These are phyloP conservation scores for Habroteleia sp. DNA, from an alignment of 2,888 invertebrate species.

Conservation along the genomic window DNA sequence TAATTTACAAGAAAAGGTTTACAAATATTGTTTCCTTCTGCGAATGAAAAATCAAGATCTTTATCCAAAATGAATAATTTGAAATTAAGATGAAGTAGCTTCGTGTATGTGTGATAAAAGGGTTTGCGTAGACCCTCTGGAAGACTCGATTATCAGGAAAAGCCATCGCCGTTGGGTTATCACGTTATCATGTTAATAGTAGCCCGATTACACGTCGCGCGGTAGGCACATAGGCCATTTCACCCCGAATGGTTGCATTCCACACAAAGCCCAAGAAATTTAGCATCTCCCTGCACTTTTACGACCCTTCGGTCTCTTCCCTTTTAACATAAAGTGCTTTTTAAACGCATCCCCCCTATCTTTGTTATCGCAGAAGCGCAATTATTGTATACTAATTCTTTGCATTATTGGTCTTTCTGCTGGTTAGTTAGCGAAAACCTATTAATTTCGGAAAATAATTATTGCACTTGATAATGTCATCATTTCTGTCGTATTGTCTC, in stretches of 20 bases:
- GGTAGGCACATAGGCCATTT: slow-evolving; percentile 34
- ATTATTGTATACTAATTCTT: slow-evolving; percentile 58
- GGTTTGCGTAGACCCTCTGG: slow-evolving; percentile 32
- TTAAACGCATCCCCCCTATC: slow-evolving; percentile 61
- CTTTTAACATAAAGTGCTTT: slow-evolving; percentile 55
- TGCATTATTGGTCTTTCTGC: slow-evolving; percentile 22
- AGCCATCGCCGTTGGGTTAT: slow-evolving; percentile 55
- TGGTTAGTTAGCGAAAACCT: slow-evolving; percentile 45
- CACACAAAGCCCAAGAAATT: slow-evolving; percentile 58
- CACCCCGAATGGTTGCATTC: slow-evolving; percentile 40
- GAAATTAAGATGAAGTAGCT: slow-evolving; percentile 13
- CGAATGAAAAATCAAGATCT: background rate
- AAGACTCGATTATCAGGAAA: slow-evolving; percentile 46
- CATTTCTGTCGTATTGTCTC: too few species aligned
- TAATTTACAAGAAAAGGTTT: too few species aligned
- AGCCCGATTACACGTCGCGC: slow-evolving; percentile 38
- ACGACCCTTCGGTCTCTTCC: slow-evolving; percentile 50
- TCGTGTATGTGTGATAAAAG: too few species aligned
- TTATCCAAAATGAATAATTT: slow-evolving; percentile 13
- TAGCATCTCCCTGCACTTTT: slow-evolving; percentile 57
- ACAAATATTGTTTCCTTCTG: too few species aligned
- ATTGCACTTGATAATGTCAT: too few species aligned
- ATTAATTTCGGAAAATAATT: slow-evolving; percentile 36
- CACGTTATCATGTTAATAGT: slow-evolving; percentile 59
- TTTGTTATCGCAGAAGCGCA: slow-evolving; percentile 39